Conservation (phyloP, 2,797 vertebrate genomes). For the Cirrhinus molitorella region DNA sequence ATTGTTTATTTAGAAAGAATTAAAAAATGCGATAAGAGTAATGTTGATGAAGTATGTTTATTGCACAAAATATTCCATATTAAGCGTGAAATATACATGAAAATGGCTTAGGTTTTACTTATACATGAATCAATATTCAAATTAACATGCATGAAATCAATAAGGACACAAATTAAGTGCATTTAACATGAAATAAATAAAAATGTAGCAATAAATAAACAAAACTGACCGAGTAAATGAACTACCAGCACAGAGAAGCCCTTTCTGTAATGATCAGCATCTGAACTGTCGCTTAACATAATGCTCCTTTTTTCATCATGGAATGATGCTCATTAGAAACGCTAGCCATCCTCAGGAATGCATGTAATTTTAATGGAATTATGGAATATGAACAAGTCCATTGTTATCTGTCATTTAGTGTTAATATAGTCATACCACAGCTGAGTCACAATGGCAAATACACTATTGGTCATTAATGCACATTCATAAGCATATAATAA, state of each 20-base stretch:
- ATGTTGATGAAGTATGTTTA: constrained; percentile 16
- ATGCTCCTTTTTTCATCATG: background rate
- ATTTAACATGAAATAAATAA: constrained; percentile 48
- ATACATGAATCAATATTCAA: background rate
- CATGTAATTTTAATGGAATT: background rate
- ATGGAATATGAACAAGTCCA: background rate
- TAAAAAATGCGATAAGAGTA: background rate
- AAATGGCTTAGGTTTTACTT: background rate
- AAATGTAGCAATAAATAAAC: constrained; percentile 39
- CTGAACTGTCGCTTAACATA: background rate
- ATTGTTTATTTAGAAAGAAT: background rate
- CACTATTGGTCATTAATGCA: constrained; percentile 6
- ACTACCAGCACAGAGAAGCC: background rate
- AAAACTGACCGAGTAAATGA: constrained; percentile 6
- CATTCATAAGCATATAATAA: constrained; percentile 23
- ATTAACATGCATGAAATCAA: constrained; percentile 12
- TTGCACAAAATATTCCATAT: constrained; percentile 38
- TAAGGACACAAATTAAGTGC: constrained; percentile 10
- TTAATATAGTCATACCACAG: background rate
- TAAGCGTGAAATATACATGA: constrained; percentile 15
- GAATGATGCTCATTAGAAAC: background rate
- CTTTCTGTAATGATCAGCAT: constrained; percentile 16
- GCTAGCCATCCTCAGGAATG: background rate
- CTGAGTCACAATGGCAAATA: constrained; percentile 19
- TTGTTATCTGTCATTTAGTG: background rate